These are phyloP conservation scores for Dascillus cervinus DNA, from an alignment of 2,888 invertebrate species.

Conservation along the genomic window DNA sequence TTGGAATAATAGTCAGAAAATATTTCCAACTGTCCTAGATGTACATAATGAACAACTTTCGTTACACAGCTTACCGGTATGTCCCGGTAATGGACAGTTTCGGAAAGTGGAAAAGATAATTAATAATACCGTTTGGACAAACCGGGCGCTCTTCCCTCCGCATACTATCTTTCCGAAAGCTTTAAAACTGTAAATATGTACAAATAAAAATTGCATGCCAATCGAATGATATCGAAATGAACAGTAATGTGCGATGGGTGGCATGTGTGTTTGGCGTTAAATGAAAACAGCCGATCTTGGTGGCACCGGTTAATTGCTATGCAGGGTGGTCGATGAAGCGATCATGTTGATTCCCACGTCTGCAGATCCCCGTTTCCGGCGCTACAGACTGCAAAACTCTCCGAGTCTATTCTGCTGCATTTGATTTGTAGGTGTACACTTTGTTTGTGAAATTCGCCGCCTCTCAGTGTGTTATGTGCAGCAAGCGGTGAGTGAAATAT, in stretches of 20 bases:
- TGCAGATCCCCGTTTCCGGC: conserved; percentile 21
- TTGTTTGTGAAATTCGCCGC: conserved; percentile 32
- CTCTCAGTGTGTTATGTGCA: conserved; percentile 21
- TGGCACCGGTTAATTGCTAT: conserved; percentile 19
- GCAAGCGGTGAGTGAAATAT: conserved; percentile 37
- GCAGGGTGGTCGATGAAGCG: conserved; percentile 18
- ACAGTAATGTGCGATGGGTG: conserved; percentile 9
- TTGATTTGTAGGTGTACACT: conserved; percentile 32
- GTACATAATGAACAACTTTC: too few relatives aligned
- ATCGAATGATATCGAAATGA: not conserved
- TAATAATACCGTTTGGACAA: too few relatives aligned
- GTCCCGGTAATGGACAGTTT: too few relatives aligned
- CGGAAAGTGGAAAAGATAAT: too few relatives aligned
- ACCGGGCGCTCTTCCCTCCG: too few relatives aligned
- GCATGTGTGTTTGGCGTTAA: conserved; percentile 11
- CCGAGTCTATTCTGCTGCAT: conserved; percentile 19
- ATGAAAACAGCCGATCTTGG: conserved; percentile 17
- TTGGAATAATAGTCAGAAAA: too few relatives aligned
- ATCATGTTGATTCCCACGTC: conserved; percentile 22
- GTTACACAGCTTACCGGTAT: too few relatives aligned
- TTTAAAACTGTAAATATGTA: too few relatives aligned
- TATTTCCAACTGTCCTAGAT: too few relatives aligned
- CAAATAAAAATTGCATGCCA: not conserved
- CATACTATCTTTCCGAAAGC: too few relatives aligned
- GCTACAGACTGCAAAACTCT: conserved; percentile 18